Conservation (phyloP, 2,113 vertebrate species). For the Lasiurus borealis region DNA sequence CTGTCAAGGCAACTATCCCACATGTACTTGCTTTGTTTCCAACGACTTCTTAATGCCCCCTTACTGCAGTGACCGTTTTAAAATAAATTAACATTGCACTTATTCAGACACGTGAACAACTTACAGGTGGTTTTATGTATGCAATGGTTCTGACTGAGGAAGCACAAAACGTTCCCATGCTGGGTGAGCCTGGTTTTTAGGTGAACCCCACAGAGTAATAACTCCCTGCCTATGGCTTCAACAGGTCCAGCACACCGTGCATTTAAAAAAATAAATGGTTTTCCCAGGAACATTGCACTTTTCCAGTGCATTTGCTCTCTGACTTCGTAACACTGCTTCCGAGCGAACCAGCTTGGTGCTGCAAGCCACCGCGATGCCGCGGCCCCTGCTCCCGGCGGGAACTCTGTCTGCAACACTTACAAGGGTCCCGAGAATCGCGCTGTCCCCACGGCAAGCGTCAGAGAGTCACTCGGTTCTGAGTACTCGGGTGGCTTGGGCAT, state of each 20-base stretch:
- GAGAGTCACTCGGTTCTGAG: constrained; percentile 78
- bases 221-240: not conserved
- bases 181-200: not conserved
- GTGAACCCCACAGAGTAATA: not conserved
- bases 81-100: not conserved
- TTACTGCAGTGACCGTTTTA: not conserved
- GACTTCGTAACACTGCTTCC: not conserved
- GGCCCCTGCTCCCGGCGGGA: too few relatives aligned
- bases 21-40: not conserved
- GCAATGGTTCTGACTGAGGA: not conserved
- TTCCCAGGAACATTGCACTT: not conserved
- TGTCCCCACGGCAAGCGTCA: constrained; percentile 76
- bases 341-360: not conserved
- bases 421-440: constrained; percentile 80
- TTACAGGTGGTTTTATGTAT: constrained; percentile 25
- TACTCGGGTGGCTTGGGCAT: constrained; percentile 79
- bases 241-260: not conserved
- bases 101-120: constrained; percentile 33
- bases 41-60: not conserved
- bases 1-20: not conserved
- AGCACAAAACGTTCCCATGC: not conserved
- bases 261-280: constrained; percentile 1
- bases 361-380: too few relatives aligned
- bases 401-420: constrained; percentile 82
- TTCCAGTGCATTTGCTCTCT: not conserved